phyloP scores from a whole-genome alignment of 2,113 vertebrate genomes.

The Reinhardtius hippoglossoides region DNA sequence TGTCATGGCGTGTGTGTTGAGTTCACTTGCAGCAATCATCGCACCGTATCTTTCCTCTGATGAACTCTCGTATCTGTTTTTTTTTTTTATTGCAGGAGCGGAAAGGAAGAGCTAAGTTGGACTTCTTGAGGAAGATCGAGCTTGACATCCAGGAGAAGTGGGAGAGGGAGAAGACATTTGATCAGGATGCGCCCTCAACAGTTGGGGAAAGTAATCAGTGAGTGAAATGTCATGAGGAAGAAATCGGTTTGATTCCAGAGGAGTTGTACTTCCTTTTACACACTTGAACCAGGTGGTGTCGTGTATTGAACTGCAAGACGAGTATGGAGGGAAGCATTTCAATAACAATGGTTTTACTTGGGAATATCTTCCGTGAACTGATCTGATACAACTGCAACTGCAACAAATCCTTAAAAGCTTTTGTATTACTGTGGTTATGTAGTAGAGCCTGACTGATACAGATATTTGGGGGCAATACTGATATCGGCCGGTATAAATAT shows the following conservation, averaged over 20 bases:
- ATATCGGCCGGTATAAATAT: too few relatives aligned
- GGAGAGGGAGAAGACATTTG: constrained; percentile 88
- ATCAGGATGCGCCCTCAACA: constrained; percentile 80
- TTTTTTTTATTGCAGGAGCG: constrained; percentile 84
- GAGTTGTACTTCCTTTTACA: background rate
- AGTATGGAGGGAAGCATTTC: background rate
- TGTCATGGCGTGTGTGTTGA: background rate
- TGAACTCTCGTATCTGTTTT: background rate
- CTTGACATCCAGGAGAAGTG: constrained; percentile 92
- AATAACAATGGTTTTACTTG: background rate
- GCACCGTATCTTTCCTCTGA: accelerated
- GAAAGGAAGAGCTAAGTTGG: constrained; percentile 95
- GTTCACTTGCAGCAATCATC: constrained; percentile 79
- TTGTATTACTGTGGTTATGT: background rate
- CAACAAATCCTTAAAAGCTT: background rate
- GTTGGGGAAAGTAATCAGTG: constrained; percentile 75
- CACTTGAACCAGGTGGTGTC: background rate
- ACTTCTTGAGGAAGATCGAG: constrained; percentile 95
- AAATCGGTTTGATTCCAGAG: background rate
- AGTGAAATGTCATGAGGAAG: constrained; percentile 29
- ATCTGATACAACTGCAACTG: background rate
- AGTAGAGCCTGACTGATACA: background rate
- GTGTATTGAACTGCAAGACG: background rate
- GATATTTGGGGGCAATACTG: too few relatives aligned
- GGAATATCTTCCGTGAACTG: background rate